Conservation (phyloP, 2,113 vertebrate species). For the Gymnocephalus cernua region DNA sequence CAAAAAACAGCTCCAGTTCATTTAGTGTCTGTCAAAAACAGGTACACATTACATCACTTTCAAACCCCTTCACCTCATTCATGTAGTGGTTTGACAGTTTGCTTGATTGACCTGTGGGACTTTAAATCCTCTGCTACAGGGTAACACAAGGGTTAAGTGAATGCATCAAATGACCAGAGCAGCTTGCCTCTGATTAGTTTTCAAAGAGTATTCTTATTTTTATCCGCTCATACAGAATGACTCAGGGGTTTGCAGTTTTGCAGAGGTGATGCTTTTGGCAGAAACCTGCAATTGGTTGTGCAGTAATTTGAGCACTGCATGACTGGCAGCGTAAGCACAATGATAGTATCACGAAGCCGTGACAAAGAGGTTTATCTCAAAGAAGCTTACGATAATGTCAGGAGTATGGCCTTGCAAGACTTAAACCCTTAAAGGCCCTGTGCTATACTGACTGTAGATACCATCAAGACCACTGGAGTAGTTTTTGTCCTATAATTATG, state of each 20-base stretch:
- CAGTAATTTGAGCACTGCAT: slow-evolving; percentile 23
- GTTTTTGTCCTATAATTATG: slow-evolving; percentile 8
- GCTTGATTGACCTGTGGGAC: not conserved
- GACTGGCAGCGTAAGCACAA: slow-evolving; percentile 58
- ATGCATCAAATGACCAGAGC: not conserved
- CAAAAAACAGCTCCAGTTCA: not conserved
- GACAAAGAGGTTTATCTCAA: slow-evolving; percentile 73
- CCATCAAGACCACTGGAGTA: slow-evolving; percentile 19
- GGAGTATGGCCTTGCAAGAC: slow-evolving; percentile 47
- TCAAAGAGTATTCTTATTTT: not conserved
- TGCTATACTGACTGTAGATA: slow-evolving; percentile 17
- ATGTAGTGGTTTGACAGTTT: not conserved
- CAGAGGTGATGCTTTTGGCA: slow-evolving; percentile 20
- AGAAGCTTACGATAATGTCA: slow-evolving; percentile 63
- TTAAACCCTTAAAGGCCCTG: slow-evolving; percentile 38
- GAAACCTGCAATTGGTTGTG: slow-evolving; percentile 22
- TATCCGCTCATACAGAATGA: not conserved
- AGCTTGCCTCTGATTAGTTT: not conserved
- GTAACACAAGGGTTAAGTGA: not conserved
- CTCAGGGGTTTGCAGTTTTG: not conserved
- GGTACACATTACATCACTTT: not conserved
- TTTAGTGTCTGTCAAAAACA: not conserved
- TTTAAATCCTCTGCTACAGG: not conserved
- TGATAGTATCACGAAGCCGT: slow-evolving; percentile 60
- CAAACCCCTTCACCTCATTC: not conserved